Evolutionary conservation across 2,888 invertebrate genomes (phyloP).

Genomic region (Diogma glabrata): DNA sequence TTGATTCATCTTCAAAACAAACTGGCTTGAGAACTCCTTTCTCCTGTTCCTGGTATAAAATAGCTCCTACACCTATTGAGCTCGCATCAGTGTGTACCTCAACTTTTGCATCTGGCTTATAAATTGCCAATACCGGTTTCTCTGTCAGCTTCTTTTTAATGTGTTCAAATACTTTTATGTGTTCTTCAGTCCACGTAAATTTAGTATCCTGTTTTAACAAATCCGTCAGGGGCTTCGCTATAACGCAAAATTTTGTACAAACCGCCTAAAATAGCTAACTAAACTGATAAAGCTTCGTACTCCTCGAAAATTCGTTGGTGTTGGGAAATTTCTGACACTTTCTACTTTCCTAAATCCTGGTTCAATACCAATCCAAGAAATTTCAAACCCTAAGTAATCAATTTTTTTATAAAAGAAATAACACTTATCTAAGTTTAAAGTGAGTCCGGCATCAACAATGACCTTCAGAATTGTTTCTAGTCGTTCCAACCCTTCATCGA

Average conservation of each 20-base stretch:
- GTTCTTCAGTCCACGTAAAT: background rate
- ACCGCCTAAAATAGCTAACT: conserved; percentile 4
- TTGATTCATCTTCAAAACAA: conserved; percentile 7
- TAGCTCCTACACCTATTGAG: conserved; percentile 5
- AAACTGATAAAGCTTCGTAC: conserved; percentile 7
- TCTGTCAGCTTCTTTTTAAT: background rate
- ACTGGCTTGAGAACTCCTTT: conserved; percentile 7
- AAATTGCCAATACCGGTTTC: conserved; percentile 11
- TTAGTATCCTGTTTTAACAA: conserved; percentile 3
- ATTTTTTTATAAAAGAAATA: conserved; percentile 18
- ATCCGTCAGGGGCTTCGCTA: conserved; percentile 6
- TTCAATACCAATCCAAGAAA: conserved; percentile 13
- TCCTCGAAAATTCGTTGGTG: conserved; percentile 15
- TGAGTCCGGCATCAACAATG: conserved; percentile 8
- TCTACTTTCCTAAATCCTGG: conserved; percentile 16
- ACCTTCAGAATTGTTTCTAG: background rate
- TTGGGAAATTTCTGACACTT: conserved; percentile 14
- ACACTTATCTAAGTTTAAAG: conserved; percentile 16
- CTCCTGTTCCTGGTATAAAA: conserved; percentile 3
- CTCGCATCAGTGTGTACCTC: conserved; percentile 12
- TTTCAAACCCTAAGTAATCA: conserved; percentile 20
- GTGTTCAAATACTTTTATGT: conserved; percentile 1
- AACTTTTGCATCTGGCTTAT: conserved; percentile 9
- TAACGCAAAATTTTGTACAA: conserved; percentile 3
- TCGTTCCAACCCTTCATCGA: conserved; percentile 15